Evolutionary conservation across 2,113 vertebrate species (phyloP), one percentile per base, ranked within the genome.

Genomic region (Syngnathus floridae): DNA sequence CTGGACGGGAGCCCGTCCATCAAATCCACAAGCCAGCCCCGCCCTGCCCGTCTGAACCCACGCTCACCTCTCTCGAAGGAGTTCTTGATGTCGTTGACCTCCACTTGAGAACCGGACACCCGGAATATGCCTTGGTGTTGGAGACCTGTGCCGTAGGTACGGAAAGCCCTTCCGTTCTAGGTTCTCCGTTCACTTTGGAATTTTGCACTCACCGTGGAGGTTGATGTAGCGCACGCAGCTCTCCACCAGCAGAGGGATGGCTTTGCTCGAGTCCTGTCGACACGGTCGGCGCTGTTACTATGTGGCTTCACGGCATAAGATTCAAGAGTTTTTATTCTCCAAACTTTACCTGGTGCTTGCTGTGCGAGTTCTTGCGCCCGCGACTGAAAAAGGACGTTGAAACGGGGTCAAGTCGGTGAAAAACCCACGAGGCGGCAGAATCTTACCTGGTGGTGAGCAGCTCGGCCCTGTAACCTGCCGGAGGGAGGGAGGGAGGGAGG

Each of bases 51-150:
- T 0, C 4, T 0, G 17, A 36, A 26, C 10, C 57, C 48, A 57
- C 21, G 51, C 89, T 88, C 90, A 98, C 97, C 97, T 97, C 96
- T 91, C 82, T 99, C 97, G 81, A 99, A 99, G 55, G 93, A 96
- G 88, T 99, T 98, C 90, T 98, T 99, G 88, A 98, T 99, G 84
- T 99, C 97, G 71, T 98, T 99, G 86, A 99, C 94, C 87, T 98
- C 97, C 76, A 98, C 93, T 87, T 99, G 97, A 57, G 97, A 98
- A 46, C 96, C 97, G 12, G 96, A 97, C 48, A 99, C 95, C 88
- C 96, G 90, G 86, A 99, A 99, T 80, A 99, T 98, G 43, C 97
- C 97, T 72, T 99, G 97, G 86, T 99, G 96, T 86, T 98, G 97
- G 75, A 99, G 93, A 83, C 96, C 97, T 99, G 82, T 26, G 72